Percentiles rank a stretch among this genome's conserved stretches.
Conservation (phyloP, 2,797 vertebrate genomes). For the Xenops minutus region DNA sequence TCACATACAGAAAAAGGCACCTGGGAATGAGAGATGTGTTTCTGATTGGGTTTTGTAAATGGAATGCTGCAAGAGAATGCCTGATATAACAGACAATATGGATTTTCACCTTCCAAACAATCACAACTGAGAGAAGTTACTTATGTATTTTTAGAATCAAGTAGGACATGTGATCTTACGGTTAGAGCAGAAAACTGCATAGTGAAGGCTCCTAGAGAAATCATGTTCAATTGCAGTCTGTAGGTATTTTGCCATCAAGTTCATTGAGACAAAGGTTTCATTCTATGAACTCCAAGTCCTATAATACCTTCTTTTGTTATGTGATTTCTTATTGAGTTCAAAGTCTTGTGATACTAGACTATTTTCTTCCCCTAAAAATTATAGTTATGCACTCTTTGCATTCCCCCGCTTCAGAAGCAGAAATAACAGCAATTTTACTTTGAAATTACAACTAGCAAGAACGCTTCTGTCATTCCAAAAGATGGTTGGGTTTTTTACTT, state of each 20-base stretch:
- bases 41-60: constrained; percentile 25
- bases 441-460: not conserved
- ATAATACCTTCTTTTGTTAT: not conserved
- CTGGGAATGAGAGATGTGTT: not conserved
- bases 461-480: not conserved
- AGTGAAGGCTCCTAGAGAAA: not conserved
- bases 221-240: not conserved
- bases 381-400: not conserved
- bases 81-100: not conserved
- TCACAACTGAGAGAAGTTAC: not conserved
- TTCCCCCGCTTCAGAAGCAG: not conserved
- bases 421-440: not conserved
- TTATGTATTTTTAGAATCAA: not conserved
- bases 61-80: not conserved
- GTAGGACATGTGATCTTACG: not conserved
- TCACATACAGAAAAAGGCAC: not conserved
- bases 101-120: not conserved
- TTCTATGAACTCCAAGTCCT: not conserved
- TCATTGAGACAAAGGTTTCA: not conserved
- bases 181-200: not conserved
- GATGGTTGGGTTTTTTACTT: accelerated
- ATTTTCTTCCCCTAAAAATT: not conserved
- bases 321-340: not conserved
- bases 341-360: not conserved
- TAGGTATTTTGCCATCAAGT: not conserved